Evolutionary conservation across 2,113 vertebrate species (phyloP).

Genomic region (Pavo muticus): DNA sequence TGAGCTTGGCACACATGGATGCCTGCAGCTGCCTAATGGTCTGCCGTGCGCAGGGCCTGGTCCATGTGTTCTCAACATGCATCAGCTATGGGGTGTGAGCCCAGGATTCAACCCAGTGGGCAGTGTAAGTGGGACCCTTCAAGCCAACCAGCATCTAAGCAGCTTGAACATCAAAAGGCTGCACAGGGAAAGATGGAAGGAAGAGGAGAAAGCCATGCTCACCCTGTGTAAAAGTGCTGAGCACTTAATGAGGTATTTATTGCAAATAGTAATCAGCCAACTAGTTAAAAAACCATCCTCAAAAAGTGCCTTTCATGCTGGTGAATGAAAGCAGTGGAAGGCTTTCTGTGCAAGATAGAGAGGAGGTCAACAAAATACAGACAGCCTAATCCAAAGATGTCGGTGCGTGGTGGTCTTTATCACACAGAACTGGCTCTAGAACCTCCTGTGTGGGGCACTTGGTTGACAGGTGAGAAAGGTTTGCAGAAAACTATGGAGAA

Average conservation of each 20-base stretch:
- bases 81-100: background rate
- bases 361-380: background rate
- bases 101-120: constrained; percentile 6
- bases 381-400: constrained; percentile 14
- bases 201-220: background rate
- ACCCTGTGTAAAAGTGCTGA: background rate
- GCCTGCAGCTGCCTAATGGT: constrained; percentile 39
- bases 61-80: background rate
- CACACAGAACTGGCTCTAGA: background rate
- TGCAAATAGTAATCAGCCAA: constrained; percentile 32
- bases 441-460: background rate
- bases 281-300: constrained; percentile 29
- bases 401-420: background rate
- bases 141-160: background rate
- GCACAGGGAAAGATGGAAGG: background rate
- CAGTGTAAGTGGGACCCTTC: background rate
- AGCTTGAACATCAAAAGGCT: background rate
- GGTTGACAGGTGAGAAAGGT: background rate
- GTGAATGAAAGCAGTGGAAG: constrained; percentile 6
- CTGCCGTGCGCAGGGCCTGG: background rate
- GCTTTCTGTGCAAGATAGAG: background rate
- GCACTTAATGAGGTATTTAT: constrained; percentile 49
- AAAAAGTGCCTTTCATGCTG: constrained; percentile 16
- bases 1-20: background rate
- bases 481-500: background rate